These are phyloP conservation scores for Tenualosa ilisha DNA, from an alignment of 2,797 vertebrate genomes.

Conservation along the genomic window DNA sequence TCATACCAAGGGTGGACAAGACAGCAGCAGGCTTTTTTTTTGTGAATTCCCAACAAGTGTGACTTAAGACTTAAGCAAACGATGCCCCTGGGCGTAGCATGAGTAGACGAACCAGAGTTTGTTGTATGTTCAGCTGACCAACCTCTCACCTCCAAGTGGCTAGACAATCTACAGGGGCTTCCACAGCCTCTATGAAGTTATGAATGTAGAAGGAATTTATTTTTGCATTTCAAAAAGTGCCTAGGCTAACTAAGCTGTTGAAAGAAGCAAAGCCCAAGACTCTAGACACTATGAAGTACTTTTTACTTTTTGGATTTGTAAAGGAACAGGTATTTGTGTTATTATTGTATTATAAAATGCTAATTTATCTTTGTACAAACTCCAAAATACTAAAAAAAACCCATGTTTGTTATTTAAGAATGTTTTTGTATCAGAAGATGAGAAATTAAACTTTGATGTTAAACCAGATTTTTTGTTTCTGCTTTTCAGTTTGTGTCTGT, in stretches of 20 bases:
- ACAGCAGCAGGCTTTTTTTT: not conserved
- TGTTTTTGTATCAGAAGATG: constrained; percentile 78
- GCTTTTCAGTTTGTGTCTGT: not conserved
- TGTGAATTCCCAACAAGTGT: not conserved
- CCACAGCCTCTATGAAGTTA: constrained; percentile 43
- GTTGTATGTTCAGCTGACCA: not conserved
- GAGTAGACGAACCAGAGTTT: not conserved
- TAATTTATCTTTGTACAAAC: constrained; percentile 97
- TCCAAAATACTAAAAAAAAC: constrained; percentile 60
- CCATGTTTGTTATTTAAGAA: constrained; percentile 77
- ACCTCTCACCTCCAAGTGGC: constrained; percentile 22
- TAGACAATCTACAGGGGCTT: constrained; percentile 47
- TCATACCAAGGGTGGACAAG: not conserved
- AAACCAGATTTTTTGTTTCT: constrained; percentile 32
- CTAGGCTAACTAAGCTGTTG: constrained; percentile 48
- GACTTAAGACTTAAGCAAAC: constrained; percentile 25
- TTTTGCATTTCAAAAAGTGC: constrained; percentile 57
- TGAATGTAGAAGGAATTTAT: constrained; percentile 57
- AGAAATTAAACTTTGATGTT: constrained; percentile 75
- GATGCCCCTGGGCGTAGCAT: constrained; percentile 42
- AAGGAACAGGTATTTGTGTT: constrained; percentile 74
- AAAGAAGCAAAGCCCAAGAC: constrained; percentile 45
- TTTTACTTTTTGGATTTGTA: constrained; percentile 60
- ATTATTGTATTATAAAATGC: constrained; percentile 91
- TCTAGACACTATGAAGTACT: constrained; percentile 51